A percentile compares a stretch with the other conserved stretches of the same genome.
Conservation (phyloP, 2,113 vertebrate species). For the Spea bombifrons region DNA sequence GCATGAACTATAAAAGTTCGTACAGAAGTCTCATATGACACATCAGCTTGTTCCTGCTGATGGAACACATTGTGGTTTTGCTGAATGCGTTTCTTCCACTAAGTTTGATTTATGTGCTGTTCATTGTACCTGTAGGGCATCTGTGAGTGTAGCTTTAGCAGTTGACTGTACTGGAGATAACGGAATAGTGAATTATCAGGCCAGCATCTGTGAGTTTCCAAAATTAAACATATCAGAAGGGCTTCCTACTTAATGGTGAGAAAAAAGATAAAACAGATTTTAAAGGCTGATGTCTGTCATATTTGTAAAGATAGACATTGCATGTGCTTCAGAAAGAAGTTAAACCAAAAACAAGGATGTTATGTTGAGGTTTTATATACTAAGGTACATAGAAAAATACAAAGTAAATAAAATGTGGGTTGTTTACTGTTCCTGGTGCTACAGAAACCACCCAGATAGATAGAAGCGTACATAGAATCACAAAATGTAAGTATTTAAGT, state of each 20-base stretch:
- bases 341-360: no score
- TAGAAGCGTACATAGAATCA: no score
- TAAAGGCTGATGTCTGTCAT: not conserved
- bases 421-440: no score
- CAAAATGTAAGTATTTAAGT: no score
- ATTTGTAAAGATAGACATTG: no score
- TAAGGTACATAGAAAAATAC: no score
- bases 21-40: not conserved
- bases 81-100: slow-evolving; percentile 1
- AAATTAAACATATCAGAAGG: not conserved
- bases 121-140: slow-evolving; percentile 10
- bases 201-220: not conserved
- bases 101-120: slow-evolving; percentile 6
- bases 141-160: not conserved
- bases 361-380: no score
- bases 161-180: not conserved
- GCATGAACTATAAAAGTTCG: not conserved
- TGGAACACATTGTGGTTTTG: slow-evolving; percentile 21
- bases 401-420: no score
- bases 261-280: not conserved
- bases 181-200: slow-evolving; percentile 9
- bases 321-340: no score
- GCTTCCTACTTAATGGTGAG: not conserved
- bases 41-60: not conserved
- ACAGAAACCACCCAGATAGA: no score